Conservation (phyloP, 2,888 invertebrate species). For the Habrosyne pyritoides region DNA sequence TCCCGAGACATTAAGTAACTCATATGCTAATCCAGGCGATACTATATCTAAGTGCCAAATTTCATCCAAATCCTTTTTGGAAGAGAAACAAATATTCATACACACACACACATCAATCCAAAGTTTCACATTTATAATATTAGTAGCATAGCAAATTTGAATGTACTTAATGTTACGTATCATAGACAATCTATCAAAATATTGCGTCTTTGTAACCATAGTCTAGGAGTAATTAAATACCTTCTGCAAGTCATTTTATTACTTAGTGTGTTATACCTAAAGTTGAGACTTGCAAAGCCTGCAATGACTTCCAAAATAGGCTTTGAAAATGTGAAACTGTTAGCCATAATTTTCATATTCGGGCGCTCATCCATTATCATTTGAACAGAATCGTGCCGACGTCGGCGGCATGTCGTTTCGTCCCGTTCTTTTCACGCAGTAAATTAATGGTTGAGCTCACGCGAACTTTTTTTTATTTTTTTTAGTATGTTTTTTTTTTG, state of each 20-base stretch:
- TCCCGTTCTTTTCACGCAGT: constrained; percentile 73
- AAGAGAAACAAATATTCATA: too few relatives aligned
- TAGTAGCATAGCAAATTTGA: too few relatives aligned
- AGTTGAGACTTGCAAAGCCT: background rate
- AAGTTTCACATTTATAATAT: too few relatives aligned
- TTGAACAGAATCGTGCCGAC: constrained; percentile 50
- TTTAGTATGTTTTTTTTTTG: constrained; percentile 31
- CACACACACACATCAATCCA: too few relatives aligned
- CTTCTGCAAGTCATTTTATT: background rate
- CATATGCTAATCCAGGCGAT: too few relatives aligned
- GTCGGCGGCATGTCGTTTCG: constrained; percentile 50
- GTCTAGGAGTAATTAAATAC: too few relatives aligned
- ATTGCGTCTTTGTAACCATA: too few relatives aligned
- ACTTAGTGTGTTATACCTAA: background rate
- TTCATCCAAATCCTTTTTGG: too few relatives aligned
- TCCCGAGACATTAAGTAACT: too few relatives aligned
- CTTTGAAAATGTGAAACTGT: constrained; percentile 7
- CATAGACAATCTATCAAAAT: too few relatives aligned
- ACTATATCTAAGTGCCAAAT: too few relatives aligned
- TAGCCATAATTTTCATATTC: constrained; percentile 46
- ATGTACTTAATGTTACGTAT: too few relatives aligned
- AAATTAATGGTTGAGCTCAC: constrained; percentile 74
- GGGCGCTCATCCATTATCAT: constrained; percentile 65
- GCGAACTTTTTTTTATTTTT: constrained; percentile 53
- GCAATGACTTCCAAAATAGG: background rate